These are phyloP conservation scores for Hemaris fuciformis DNA, from an alignment of 2,888 invertebrate species.

Conservation along the genomic window DNA sequence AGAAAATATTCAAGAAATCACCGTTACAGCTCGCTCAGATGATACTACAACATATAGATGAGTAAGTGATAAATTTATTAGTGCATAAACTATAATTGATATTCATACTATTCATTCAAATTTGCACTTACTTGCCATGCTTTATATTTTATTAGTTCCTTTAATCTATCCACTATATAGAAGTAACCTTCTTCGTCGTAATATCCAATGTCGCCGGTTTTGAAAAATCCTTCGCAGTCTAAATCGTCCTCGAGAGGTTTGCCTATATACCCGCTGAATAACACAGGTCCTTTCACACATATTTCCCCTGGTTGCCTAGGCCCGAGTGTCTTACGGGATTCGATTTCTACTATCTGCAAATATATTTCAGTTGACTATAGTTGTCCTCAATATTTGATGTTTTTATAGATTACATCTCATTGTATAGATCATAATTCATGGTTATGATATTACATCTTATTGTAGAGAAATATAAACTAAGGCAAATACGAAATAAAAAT, in stretches of 20 bases:
- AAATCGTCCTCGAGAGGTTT: slow-evolving; percentile 76
- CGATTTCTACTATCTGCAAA: slow-evolving; percentile 71
- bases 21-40: too few species aligned
- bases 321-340: slow-evolving; percentile 82
- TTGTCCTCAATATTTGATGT: background rate
- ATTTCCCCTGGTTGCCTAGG: slow-evolving; percentile 87
- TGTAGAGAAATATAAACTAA: too few species aligned
- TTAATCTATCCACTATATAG: slow-evolving; percentile 50
- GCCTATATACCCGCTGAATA: slow-evolving; percentile 89
- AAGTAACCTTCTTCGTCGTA: slow-evolving; percentile 47
- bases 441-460: too few species aligned
- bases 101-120: too few species aligned
- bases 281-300: slow-evolving; percentile 86
- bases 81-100: too few species aligned
- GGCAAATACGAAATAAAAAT: too few species aligned
- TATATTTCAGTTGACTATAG: background rate
- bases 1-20: too few species aligned
- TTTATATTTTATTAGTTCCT: slow-evolving; percentile 58
- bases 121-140: slow-evolving; percentile 46
- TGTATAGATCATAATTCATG: too few species aligned
- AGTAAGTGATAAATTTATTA: too few species aligned
- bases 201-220: slow-evolving; percentile 71
- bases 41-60: too few species aligned
- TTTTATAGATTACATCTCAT: background rate
- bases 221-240: slow-evolving; percentile 88